Conservation (phyloP, 2,113 vertebrate species). For the Eonycteris spelaea region DNA sequence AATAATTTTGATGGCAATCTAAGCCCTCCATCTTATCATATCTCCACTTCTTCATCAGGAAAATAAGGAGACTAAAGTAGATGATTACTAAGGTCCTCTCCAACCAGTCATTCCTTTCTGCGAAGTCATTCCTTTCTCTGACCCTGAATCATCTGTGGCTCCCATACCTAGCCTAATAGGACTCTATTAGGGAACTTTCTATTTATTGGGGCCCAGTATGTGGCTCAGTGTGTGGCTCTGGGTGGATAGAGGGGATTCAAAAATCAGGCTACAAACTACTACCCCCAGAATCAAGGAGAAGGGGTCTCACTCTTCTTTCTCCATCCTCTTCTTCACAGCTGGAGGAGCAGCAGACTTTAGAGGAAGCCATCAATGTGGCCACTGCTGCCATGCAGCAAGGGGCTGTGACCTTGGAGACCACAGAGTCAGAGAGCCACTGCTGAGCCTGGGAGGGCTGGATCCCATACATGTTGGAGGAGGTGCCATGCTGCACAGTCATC, state of each 20-base stretch:
- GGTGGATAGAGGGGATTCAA: background rate
- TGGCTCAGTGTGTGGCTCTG: background rate
- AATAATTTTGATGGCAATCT: background rate
- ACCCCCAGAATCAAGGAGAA: background rate
- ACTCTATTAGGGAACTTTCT: background rate
- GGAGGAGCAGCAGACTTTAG: constrained; percentile 86
- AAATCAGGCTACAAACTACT: background rate
- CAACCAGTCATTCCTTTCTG: background rate
- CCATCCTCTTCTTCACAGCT: constrained; percentile 68
- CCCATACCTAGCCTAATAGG: background rate
- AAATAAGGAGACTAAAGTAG: background rate
- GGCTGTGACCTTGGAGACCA: constrained; percentile 51
- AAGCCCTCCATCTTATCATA: background rate
- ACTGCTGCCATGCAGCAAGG: constrained; percentile 82
- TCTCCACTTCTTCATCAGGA: background rate
- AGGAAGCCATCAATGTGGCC: constrained; percentile 83
- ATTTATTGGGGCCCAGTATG: background rate
- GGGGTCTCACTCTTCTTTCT: background rate
- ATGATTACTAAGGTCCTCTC: background rate
- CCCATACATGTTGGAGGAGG: background rate
- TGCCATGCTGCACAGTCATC: background rate
- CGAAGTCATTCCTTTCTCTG: background rate
- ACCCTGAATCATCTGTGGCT: background rate
- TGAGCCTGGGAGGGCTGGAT: constrained; percentile 56
- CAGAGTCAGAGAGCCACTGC: constrained; percentile 67